Percentiles rank a stretch among this genome's conserved stretches.
Conservation (phyloP, 2,888 invertebrate genomes). For the Tetheella fluctuosa region DNA sequence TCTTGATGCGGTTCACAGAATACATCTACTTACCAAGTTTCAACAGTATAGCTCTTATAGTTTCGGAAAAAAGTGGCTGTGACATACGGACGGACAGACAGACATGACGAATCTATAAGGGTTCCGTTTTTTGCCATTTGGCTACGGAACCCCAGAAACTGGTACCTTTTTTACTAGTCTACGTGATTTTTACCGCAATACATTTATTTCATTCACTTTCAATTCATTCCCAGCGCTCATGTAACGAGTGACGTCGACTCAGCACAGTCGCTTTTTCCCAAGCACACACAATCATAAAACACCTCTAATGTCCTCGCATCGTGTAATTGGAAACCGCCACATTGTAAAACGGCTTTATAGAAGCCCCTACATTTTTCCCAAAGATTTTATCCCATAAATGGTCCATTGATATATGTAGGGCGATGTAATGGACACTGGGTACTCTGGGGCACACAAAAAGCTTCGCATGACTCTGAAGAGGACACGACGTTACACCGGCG, state of each 20-base stretch:
- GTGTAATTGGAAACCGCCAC: background rate
- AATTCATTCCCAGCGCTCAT: background rate
- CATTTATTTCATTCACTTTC: no score
- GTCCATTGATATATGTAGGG: constrained; percentile 28
- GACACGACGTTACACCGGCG: constrained; percentile 12
- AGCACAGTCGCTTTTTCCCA: background rate
- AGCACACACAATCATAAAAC: background rate
- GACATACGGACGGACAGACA: no score
- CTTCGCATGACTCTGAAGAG: constrained; percentile 13
- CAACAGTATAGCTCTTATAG: no score
- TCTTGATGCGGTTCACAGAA: no score
- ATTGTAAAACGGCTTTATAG: constrained; percentile 1
- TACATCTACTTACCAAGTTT: no score
- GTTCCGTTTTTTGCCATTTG: no score
- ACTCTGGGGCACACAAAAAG: constrained; percentile 18
- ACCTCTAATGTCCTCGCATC: background rate
- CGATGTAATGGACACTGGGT: constrained; percentile 25
- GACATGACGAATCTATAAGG: no score
- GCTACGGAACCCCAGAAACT: no score
- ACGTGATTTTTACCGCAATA: no score
- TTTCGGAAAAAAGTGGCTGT: no score
- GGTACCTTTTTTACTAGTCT: no score
- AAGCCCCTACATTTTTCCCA: background rate
- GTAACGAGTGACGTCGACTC: background rate
- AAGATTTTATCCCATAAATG: constrained; percentile 12